These are phyloP conservation scores for Diadema setosum DNA, from an alignment of 35 echinoderm and acorn worm species.

Conservation along the genomic window DNA sequence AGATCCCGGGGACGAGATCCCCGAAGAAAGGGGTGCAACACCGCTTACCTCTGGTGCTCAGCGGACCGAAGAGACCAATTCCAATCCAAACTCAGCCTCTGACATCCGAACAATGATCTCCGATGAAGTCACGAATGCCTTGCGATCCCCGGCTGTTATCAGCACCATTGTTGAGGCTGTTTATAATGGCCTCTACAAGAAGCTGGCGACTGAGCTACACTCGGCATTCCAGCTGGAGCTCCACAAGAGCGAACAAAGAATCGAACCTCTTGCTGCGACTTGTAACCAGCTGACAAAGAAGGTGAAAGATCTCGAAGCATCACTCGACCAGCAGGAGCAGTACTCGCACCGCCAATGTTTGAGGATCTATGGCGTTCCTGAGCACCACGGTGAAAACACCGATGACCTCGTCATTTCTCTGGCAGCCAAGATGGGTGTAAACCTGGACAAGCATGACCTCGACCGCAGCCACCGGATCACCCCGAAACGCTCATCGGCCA, in stretches of 20 bases:
- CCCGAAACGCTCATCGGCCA: not conserved
- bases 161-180: not conserved
- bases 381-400: not conserved
- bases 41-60: too few species aligned
- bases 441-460: not conserved
- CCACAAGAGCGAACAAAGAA: not conserved
- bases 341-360: not conserved
- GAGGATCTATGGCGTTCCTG: not conserved
- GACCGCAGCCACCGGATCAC: not conserved
- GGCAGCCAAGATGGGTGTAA: not conserved
- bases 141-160: not conserved
- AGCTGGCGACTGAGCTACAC: not conserved
- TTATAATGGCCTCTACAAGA: not conserved
- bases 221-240: not conserved
- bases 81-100: not conserved
- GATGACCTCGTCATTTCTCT: not conserved
- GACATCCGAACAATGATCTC: not conserved
- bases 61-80: not conserved
- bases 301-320: not conserved
- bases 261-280: not conserved
- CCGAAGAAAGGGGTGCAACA: too few species aligned
- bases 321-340: not conserved
- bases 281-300: not conserved
- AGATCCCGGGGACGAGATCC: too few species aligned
- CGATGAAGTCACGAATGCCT: not conserved